Conservation (phyloP, 2,113 vertebrate genomes). For the Camarhynchus parvulus region DNA sequence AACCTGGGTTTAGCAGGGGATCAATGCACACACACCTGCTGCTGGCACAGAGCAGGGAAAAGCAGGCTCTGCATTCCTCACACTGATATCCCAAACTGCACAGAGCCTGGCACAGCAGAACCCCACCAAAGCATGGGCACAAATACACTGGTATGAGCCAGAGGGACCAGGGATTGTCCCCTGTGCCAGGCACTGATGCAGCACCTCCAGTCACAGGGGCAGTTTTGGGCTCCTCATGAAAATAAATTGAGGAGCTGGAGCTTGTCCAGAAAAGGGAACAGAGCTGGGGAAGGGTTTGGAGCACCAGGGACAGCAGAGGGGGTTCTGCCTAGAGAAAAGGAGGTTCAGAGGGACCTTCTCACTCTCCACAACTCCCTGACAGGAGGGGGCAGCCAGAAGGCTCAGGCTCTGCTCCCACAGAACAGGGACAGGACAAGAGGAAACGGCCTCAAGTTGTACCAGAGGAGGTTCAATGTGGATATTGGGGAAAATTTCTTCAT, state of each 20-base stretch:
- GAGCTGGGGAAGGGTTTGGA: neutral
- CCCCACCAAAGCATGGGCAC: neutral
- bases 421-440: neutral
- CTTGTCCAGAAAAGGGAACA: rapidly evolving
- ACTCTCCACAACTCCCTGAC: neutral
- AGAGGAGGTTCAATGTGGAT: neutral
- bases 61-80: rapidly evolving
- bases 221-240: neutral
- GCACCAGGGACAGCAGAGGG: neutral
- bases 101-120: neutral
- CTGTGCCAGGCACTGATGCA: neutral
- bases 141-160: rapidly evolving
- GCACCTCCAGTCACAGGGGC: rapidly evolving
- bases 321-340: neutral
- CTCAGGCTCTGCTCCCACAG: neutral
- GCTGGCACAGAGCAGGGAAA: rapidly evolving
- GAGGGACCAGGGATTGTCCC: neutral
- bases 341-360: neutral
- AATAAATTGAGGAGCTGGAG: neutral
- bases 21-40: neutral
- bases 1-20: rapidly evolving
- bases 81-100: rapidly evolving
- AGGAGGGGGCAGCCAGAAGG: neutral
- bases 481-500: neutral
- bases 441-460: rapidly evolving